Evolutionary conservation across 2,888 invertebrate genomes (phyloP), one percentile per base, ranked within the genome.

Genomic region (Scaeva pyrastri): DNA sequence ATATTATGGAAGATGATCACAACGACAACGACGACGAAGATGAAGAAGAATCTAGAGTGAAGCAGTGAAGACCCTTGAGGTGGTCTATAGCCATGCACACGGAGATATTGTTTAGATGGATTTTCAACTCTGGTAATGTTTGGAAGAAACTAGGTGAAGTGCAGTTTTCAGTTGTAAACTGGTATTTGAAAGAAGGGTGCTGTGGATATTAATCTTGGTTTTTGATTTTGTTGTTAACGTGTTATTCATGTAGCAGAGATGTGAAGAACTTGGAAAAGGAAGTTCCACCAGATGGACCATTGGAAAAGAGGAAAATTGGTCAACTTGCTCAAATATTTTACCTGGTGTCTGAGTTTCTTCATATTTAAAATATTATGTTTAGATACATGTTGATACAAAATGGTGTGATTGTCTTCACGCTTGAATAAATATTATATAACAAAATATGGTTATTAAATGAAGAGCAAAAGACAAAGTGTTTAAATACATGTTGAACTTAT

Each of bases 81-180:
- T 77, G 62, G 81, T 81, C 74, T 71, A 14, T 74, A 70, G 77
- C 81, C 76, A 56, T 23, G 12, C 4, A 26, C 19, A 31, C 31
- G 8, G 5, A 7, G 21, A 12, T 21, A 23, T 12, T 11, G 8
- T 12, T 21, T 7, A 36, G 14, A 68, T 39, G 50, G 36, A 26
- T 50, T 68, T 45, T 36, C 4, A 8, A 11, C 39, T 71, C 70
- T 16, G 21, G 43, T 43, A 36, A 39, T 81, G 62, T n/a, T n/a
- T 70, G 71, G 23, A n/a, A 55, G 68, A 87, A 87, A 87, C 83
- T 87, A 87, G 87, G 87, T 87, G 83, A 87, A 83, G 83, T 87
- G 77, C 23, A 55, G 41, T 48, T 88, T 88, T 88, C 87, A 89
- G 89, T 88, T 89, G 89, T 89, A 88, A 64, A 75, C 77, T 78